A percentile compares a stretch with the other conserved stretches of the same genome.
These are phyloP conservation scores for Triplophysa yarkandensis DNA, from an alignment of 2,797 vertebrate genomes.

Conservation along the genomic window DNA sequence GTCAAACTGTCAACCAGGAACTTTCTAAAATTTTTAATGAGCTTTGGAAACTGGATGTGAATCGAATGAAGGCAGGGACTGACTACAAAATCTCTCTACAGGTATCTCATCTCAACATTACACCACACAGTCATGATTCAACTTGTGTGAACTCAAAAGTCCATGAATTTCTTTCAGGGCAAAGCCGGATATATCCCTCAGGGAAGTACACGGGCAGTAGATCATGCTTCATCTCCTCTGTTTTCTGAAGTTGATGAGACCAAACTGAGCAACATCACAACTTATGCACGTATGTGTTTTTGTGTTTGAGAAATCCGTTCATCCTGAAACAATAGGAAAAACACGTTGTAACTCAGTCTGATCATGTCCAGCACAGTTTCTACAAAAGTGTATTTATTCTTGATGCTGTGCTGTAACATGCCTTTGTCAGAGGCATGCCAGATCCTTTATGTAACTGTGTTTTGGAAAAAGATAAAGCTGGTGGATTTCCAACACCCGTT, in stretches of 20 bases:
- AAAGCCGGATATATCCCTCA: constrained; percentile 72
- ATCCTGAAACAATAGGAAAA: neutral
- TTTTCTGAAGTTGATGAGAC: constrained; percentile 78
- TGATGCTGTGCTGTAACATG: constrained; percentile 32
- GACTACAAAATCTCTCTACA: constrained; percentile 83
- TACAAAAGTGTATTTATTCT: constrained; percentile 20
- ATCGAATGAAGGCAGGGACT: constrained; percentile 73
- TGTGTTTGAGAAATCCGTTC: neutral
- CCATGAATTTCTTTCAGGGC: constrained; percentile 65
- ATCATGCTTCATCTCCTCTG: constrained; percentile 73
- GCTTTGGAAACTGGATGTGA: constrained; percentile 81
- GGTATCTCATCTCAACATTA: constrained; percentile 62
- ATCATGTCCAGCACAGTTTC: neutral
- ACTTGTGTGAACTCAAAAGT: neutral
- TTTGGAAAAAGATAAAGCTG: neutral
- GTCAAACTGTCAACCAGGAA: constrained; percentile 76
- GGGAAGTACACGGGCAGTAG: constrained; percentile 69
- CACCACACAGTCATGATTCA: neutral
- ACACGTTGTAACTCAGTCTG: neutral
- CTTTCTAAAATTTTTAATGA: constrained; percentile 80
- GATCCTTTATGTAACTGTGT: constrained; percentile 27
- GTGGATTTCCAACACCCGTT: neutral
- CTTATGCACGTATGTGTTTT: constrained; percentile 73
- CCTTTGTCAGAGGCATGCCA: constrained; percentile 23
- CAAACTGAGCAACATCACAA: constrained; percentile 72